Evolutionary conservation across 1,140 invertebrate genomes (phyloP), one percentile per base, ranked within the genome.

Genomic region (Megalopta genalis): DNA sequence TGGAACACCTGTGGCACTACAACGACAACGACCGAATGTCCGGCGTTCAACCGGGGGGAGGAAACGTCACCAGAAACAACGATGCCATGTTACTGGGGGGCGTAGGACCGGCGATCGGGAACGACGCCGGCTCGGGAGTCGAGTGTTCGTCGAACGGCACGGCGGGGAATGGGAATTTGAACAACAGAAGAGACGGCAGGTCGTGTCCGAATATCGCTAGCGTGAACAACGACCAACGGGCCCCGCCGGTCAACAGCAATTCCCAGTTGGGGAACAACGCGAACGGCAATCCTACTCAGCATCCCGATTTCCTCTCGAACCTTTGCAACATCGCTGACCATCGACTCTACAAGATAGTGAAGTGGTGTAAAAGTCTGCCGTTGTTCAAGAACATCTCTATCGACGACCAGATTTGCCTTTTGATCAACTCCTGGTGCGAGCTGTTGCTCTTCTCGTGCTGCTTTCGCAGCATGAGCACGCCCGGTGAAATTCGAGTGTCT

Each of bases 371-470:
- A 92, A 98, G 98, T 92, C 93, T 99, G 89, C 98, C 98, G 16
- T 95, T 99, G 7, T 99, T 99, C 91, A 98, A 98, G 90, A 97
- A 98, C 92, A 99, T 99, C 87, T 97, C 97, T 80, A 98, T 98
- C 88, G 98, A 99, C 93, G 98, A 99, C 94, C 98, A 99, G 93
- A 99, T 99, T 80, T 97, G 98, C 88, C 93, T 99, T 84, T 95
- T 99, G 57, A 98, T 99, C 86, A 99, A 99, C 92, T 98, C 98
- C 60, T 99, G 98, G 98, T 99, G 98, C 92, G 98, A 99, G 92
- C 92, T 99, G 69, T 92, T 99, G 75, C 94, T 99, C 46, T 96
- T 99, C 89, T 98, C 97, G 25, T 98, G 97, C 92, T 98, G 97
- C 89, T 98, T 97, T 93, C 95, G 97, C 49, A 97, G 97, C 18